These are phyloP conservation scores for Climacteris rufus DNA, from an alignment of 2,113 vertebrate genomes.

Conservation along the genomic window DNA sequence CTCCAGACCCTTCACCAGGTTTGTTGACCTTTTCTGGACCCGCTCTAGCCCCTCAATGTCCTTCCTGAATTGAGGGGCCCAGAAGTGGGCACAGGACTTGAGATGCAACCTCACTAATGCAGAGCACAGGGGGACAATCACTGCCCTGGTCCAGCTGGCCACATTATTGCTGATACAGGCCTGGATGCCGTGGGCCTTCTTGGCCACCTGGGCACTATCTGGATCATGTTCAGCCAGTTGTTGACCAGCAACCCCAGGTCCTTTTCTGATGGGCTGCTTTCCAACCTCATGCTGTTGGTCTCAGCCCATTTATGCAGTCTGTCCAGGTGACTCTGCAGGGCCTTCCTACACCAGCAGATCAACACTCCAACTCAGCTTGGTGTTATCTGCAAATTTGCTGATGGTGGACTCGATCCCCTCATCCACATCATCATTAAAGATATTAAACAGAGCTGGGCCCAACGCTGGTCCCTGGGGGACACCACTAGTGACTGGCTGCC, in stretches of 20 bases:
- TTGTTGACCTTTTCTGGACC: not conserved
- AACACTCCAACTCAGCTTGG: not conserved
- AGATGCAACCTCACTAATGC: not conserved
- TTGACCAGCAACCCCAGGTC: not conserved
- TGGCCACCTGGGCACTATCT: not conserved
- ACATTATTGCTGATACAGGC: not conserved
- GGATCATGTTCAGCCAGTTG: not conserved
- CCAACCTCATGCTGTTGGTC: not conserved
- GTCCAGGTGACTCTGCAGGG: too few relatives aligned
- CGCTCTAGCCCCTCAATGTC: not conserved
- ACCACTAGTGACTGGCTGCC: not conserved
- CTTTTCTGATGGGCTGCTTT: not conserved
- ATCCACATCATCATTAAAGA: not conserved
- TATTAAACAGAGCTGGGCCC: not conserved
- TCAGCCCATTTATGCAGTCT: not conserved
- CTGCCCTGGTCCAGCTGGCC: not conserved
- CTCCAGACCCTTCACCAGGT: not conserved
- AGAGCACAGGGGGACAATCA: too few relatives aligned
- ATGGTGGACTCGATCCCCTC: not conserved
- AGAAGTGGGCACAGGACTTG: not conserved
- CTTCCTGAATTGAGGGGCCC: not conserved
- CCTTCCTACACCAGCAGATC: not conserved
- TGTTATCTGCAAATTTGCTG: not conserved
- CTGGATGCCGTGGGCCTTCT: not conserved
- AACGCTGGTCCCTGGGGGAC: not conserved